These are phyloP conservation scores for Caerostris extrusa DNA, from an alignment of 1,140 invertebrate genomes.

Conservation along the genomic window DNA sequence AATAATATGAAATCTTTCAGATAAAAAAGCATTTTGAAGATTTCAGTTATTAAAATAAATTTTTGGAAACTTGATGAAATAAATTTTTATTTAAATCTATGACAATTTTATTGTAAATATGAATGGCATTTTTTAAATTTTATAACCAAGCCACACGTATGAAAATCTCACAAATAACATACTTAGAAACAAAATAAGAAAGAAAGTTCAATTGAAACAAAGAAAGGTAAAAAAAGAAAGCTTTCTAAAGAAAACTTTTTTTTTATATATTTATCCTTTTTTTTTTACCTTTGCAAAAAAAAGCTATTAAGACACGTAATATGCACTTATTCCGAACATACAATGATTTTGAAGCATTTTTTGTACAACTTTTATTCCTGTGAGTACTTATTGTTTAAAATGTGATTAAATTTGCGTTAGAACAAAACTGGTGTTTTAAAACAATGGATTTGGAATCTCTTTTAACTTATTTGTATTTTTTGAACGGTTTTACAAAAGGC, in stretches of 20 bases:
- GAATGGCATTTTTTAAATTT: too few species aligned
- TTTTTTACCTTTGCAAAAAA: background rate
- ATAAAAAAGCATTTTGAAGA: too few species aligned
- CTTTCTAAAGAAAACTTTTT: background rate
- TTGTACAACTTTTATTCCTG: background rate
- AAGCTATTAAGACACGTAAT: constrained; percentile 15
- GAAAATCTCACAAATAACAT: background rate
- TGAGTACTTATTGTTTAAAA: constrained; percentile 35
- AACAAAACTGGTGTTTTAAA: background rate
- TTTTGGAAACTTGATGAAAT: too few species aligned
- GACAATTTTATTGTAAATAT: too few species aligned
- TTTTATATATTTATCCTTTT: background rate
- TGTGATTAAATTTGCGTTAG: constrained; percentile 43
- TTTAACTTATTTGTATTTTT: background rate
- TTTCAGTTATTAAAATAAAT: too few species aligned
- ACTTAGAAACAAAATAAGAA: background rate
- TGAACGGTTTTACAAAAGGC: background rate
- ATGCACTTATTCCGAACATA: constrained; percentile 7
- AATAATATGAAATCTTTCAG: too few species aligned
- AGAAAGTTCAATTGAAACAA: background rate
- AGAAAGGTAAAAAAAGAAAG: background rate
- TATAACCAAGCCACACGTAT: too few species aligned
- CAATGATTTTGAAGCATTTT: constrained; percentile 16
- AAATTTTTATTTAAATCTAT: too few species aligned
- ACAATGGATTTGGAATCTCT: background rate